These are phyloP conservation scores for Cantharis flavilabris DNA, from an alignment of 2,888 invertebrate species.

Conservation along the genomic window DNA sequence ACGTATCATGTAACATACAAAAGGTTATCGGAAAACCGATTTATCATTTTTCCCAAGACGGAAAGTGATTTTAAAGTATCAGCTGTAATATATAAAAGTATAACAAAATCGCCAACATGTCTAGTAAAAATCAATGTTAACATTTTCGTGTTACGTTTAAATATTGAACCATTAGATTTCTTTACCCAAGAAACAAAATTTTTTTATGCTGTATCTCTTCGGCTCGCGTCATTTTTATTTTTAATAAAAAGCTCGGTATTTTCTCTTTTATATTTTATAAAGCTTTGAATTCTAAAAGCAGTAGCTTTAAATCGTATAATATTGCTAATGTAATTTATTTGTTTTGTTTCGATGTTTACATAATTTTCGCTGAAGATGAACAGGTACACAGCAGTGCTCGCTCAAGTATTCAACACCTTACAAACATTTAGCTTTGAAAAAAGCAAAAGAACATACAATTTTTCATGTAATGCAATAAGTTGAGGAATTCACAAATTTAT, in stretches of 20 bases:
- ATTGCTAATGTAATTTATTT: background rate
- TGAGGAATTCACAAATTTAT: conserved; percentile 7
- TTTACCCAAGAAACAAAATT: background rate
- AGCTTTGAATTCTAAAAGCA: background rate
- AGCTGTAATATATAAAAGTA: conserved; percentile 4
- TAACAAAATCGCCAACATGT: conserved; percentile 2
- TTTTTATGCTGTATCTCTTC: background rate
- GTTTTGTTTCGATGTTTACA: background rate
- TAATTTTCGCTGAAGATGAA: background rate
- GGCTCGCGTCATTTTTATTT: background rate
- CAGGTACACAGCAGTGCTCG: background rate
- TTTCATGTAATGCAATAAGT: conserved; percentile 1
- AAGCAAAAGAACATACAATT: background rate
- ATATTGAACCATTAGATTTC: background rate
- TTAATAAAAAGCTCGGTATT: background rate
- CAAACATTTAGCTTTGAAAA: background rate
- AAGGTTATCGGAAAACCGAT: conserved; percentile 14
- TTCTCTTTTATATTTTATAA: background rate
- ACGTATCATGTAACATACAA: conserved; percentile 17
- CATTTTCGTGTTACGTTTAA: background rate
- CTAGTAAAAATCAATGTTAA: background rate
- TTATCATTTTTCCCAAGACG: conserved; percentile 13
- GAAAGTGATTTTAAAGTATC: conserved; percentile 15
- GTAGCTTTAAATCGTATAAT: background rate
- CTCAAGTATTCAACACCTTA: background rate